Evolutionary conservation across 2,113 vertebrate genomes (phyloP), one percentile per base, ranked within the genome.

Genomic region (Puffinus mauretanicus): DNA sequence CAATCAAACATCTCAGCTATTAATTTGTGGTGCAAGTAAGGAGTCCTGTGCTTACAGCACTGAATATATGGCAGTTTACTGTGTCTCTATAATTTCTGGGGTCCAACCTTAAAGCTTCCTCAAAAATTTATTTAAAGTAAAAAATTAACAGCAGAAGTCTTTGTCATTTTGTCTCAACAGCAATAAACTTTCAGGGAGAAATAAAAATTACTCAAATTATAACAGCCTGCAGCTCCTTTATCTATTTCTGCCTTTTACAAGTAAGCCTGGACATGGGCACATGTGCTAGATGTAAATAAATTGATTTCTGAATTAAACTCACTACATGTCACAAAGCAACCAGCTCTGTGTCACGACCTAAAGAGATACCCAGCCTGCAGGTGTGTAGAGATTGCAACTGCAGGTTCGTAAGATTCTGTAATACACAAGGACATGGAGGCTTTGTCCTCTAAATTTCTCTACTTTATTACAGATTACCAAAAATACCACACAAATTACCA

Each of bases 351-450:
- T 51, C 49, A 49, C 0, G 2, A 70, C 16, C 55, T 62, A 36
- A 40, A 55, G n/a, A 34, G 58, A 21, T 13, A 64, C 21, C 20
- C 7, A 9, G 20, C n/a, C 29, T 42, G 19, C 25, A 36, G 16
- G 11, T 77, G 21, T 62, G 29, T 24, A 61, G 55, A 47, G 11
- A n/a, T 61, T 10, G 7, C 5, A 6, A 30, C 44, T 10, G 19
- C 12, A 11, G 36, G 17, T 66, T 73, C 6, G 2, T 22, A 44
- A 14, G 12, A 32, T 60, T 82, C 51, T 0, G 0, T 40, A 51
- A 51, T 51, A 36, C 5, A n/a, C 4, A 6, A 71, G 26, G 4
- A 22, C 0, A 3, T 6, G 7, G 62, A 83, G 58, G 7, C 5
- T 83, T 71, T 62, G 11, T 44, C 12, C 4, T 12, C 14, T 80